Base-by-base conservation (phyloP, 2,888 invertebrate species). In the Cybosia mesomella region DNA sequence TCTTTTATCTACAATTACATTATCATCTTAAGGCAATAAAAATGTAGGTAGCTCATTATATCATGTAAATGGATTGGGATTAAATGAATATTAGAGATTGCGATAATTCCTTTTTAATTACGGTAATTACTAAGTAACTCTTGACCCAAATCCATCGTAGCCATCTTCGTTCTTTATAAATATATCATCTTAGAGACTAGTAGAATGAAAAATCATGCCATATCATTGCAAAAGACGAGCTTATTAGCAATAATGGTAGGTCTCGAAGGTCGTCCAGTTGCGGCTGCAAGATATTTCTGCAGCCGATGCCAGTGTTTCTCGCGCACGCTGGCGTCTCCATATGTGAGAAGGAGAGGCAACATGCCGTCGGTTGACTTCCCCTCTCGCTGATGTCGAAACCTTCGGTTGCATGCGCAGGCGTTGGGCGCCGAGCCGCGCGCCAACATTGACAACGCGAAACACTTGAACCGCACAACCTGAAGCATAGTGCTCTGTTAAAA, bases 191-290 rank as follows among this genome's bases (percentile, higher is more conserved):
- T 82, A 87, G 87, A 87, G 70, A 89, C 81, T 88, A 85, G 83
- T 87, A 89, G 90, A 87, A 87, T 88, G 84, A 84, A 87, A 87
- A 89, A 88, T 86, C 85, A 83, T 80, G 66, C 64, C 64, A 82
- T 80, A 80, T 83, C 84, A 87, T 94, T 94, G 92, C 92, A 90
- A 92, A 92, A 94, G 82, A 84, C 84, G 79, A 84, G 85, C 87
- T 90, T 91, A 91, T 92, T 91, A 92, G 91, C 91, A 92, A 93
- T 92, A 92, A 91, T 89, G 87, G 90, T 91, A 86, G 87, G 85
- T 83, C 85, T 85, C 86, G 92, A 94, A 94, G 94, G 94, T 93
- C 93, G 87, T 74, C 92, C 87, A 88, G 87, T 91, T 87, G 86
- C 86, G 82, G 82, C 83, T 80, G 70, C 67, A 68, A 65, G 78